Evolutionary conservation across 2,113 vertebrate species (phyloP), one percentile per base, ranked within the genome.

Genomic region (Electrona antarctica): DNA sequence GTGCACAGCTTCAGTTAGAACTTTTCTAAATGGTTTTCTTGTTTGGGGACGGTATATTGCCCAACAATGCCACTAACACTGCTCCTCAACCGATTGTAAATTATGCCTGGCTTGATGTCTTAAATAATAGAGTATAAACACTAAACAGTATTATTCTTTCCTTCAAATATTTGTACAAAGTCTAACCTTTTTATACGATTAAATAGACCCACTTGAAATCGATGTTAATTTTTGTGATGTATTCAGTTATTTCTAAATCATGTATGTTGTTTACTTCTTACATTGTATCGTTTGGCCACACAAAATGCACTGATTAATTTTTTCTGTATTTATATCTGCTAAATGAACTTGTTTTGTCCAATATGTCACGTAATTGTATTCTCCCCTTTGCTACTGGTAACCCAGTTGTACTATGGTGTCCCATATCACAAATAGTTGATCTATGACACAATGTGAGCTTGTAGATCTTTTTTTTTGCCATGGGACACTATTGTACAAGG

Each of bases 291-390:
- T 66, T 67, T 48, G 56, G 71, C 82, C 85, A 74, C 71, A 82
- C 14, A 74, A 58, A 81, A 87, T 89, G 92, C 92, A 93, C 92
- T 93, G 93, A 94, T 87, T 88, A 7, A 9, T 21, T 9, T 83
- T 81, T 49, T 28, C 50, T 81, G 75, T 87, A 82, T 81, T 88
- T 87, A 81, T 81, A 78, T 64, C 57, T 46, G 74, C 71, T 74
- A 77, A 87, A 70, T 80, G 69, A 87, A 81, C 83, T 86, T 57
- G 68, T 48, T 61, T 51, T 62, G 14, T 51, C 76, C 60, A 41
- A 41, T 41, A 67, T 51, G 5, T 61, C 58, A 50, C 54, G 50
- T 3, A 1, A 41, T 60, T n/a, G 12, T 76, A 41, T 69, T 66
- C 68, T 33, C 14, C 41, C 71, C 50, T 66, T 50, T 65, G 73